These are phyloP conservation scores for Neotoxoptera formosana DNA, from an alignment of 1,140 invertebrate genomes.

Conservation along the genomic window DNA sequence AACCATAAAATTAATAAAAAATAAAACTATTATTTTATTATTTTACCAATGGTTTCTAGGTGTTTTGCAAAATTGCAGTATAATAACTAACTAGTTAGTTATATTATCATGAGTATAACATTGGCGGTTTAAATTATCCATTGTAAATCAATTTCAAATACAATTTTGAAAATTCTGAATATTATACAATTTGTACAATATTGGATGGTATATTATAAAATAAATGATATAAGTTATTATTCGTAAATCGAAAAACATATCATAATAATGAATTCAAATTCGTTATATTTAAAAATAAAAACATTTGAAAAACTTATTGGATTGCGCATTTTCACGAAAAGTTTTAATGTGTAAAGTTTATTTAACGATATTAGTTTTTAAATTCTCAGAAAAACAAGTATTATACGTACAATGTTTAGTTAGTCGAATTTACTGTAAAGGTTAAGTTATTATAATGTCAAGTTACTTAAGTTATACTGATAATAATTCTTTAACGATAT, in stretches of 20 bases:
- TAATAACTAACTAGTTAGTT: background rate
- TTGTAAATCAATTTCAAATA: background rate
- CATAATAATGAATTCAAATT: conserved; percentile 18
- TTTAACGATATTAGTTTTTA: conserved; percentile 52
- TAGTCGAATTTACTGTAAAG: conserved; percentile 28
- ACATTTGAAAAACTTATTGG: conserved; percentile 26
- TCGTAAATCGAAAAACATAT: background rate
- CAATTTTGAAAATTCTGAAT: background rate
- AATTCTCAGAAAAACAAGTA: conserved; percentile 36
- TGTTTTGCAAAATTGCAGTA: background rate
- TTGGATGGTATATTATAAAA: background rate
- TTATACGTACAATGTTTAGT: conserved; percentile 24
- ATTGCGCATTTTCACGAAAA: conserved; percentile 41
- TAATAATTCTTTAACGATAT: conserved; percentile 21
- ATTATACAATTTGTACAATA: background rate
- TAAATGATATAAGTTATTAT: background rate
- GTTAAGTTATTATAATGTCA: conserved; percentile 29
- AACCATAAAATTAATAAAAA: too few relatives aligned
- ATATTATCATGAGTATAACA: too few relatives aligned
- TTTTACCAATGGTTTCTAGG: background rate
- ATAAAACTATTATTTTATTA: too few relatives aligned
- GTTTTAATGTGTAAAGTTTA: conserved; percentile 56
- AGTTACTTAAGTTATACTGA: background rate
- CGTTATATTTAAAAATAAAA: conserved; percentile 25
- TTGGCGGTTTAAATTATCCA: background rate